phyloP scores from a whole-genome alignment of 2,797 vertebrate species.

The Lacerta bilineata region DNA sequence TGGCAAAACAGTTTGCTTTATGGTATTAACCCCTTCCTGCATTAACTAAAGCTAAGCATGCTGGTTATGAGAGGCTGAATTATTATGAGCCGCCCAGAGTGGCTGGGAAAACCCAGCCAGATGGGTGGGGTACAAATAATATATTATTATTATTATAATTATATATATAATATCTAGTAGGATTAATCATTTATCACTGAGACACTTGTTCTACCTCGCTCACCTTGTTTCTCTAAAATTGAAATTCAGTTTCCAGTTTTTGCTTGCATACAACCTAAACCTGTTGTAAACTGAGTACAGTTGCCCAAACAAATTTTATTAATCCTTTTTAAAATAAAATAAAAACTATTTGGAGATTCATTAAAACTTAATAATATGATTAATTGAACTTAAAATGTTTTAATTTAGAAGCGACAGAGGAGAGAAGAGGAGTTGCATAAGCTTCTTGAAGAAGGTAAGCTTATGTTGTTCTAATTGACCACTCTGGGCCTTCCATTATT shows the following conservation, averaged over 20 bases:
- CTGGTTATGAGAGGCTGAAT: no score
- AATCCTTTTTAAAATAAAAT: slow-evolving; percentile 35
- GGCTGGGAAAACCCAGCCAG: no score
- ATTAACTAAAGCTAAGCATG: no score
- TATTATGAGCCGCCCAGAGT: no score
- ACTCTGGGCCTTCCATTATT: background rate
- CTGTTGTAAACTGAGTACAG: background rate
- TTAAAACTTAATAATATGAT: slow-evolving; percentile 41
- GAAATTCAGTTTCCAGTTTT: background rate
- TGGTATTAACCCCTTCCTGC: no score
- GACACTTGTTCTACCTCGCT: background rate
- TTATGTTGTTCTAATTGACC: slow-evolving; percentile 10
- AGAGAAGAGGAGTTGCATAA: slow-evolving; percentile 86
- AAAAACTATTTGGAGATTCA: slow-evolving; percentile 37
- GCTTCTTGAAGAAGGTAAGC: slow-evolving; percentile 84
- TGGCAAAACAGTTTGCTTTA: no score
- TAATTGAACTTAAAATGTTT: slow-evolving; percentile 44
- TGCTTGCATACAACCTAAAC: background rate
- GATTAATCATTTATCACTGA: background rate
- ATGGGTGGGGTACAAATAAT: no score
- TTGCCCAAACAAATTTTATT: background rate
- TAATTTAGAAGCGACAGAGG: slow-evolving; percentile 88
- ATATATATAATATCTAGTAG: background rate
- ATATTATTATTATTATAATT: rapidly evolving
- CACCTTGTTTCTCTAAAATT: background rate